Conservation (phyloP, 2,888 invertebrate genomes). For the Zhengitettix transpicula region DNA sequence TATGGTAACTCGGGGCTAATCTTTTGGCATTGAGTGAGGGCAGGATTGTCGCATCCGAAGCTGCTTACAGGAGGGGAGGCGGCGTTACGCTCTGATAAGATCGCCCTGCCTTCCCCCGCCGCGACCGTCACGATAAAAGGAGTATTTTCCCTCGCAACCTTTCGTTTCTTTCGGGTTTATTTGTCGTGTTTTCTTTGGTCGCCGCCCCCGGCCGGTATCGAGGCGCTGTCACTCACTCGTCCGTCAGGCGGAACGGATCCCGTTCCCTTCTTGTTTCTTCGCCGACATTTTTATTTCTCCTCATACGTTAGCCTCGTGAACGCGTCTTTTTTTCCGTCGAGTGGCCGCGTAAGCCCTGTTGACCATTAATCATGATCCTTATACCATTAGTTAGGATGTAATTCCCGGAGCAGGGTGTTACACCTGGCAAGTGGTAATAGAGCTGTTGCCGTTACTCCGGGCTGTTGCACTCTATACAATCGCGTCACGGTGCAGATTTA, state of each 20-base stretch:
- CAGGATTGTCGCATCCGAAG: too few species aligned
- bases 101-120: too few species aligned
- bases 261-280: not conserved
- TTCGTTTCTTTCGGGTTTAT: too few species aligned
- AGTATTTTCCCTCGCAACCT: too few species aligned
- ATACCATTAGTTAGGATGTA: constrained; percentile 10
- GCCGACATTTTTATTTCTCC: not conserved
- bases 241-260: constrained; percentile 5
- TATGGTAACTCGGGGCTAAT: too few species aligned
- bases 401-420: not conserved
- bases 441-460: not conserved
- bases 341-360: constrained; percentile 1
- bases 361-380: constrained; percentile 12
- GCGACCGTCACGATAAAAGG: too few species aligned
- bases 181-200: too few species aligned
- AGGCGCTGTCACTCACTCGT: constrained; percentile 10
- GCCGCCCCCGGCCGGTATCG: too few species aligned
- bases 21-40: too few species aligned
- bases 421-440: not conserved
- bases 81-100: too few species aligned
- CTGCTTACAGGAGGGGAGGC: too few species aligned
- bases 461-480: not conserved
- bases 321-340: not conserved
- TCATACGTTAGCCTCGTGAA: not conserved
- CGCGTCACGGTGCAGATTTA: not conserved